Percentiles rank a stretch among this genome's conserved stretches.
Evolutionary conservation across 2,888 invertebrate species (phyloP).

Genomic region (Coremacera marginata): DNA sequence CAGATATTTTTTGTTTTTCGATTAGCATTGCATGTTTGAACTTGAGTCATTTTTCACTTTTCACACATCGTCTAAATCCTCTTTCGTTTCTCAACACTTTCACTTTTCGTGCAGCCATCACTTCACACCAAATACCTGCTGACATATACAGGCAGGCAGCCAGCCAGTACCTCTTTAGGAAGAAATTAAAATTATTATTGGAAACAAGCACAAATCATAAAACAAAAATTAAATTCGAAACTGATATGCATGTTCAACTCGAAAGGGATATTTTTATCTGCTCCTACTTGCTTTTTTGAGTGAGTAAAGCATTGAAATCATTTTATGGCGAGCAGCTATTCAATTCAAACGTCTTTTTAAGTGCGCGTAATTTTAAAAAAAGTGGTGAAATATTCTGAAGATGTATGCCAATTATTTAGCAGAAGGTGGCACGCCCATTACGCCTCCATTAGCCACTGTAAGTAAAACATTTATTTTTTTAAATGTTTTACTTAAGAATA

Average conservation of each 20-base stretch:
- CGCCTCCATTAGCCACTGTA: slow-evolving; percentile 76
- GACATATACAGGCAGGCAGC: not conserved
- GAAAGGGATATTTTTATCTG: slow-evolving; percentile 40
- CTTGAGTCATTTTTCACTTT: slow-evolving; percentile 3
- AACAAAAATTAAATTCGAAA: not conserved
- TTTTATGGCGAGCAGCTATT: slow-evolving; percentile 28
- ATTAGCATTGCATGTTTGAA: slow-evolving; percentile 28
- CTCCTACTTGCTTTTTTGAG: not conserved
- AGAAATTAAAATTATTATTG: slow-evolving; percentile 27
- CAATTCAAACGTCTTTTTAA: slow-evolving; percentile 17
- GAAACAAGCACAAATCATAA: not conserved
- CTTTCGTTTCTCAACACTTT: not conserved
- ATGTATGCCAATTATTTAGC: slow-evolving; percentile 67
- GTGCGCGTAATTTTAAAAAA: not conserved
- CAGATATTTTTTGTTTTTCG: not conserved
- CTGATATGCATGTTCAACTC: not conserved
- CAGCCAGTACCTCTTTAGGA: not conserved
- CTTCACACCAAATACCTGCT: slow-evolving; percentile 9
- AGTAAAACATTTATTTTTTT: slow-evolving; percentile 56
- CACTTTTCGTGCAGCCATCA: slow-evolving; percentile 14
- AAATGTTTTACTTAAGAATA: not conserved
- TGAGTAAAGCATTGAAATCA: slow-evolving; percentile 28
- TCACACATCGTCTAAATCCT: not conserved
- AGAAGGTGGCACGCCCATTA: slow-evolving; percentile 75
- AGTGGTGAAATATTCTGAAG: not conserved